Percentiles rank a stretch among this genome's conserved stretches.
phyloP scores from a whole-genome alignment of 2,888 invertebrate species.

The Drosophila neonasuta region DNA sequence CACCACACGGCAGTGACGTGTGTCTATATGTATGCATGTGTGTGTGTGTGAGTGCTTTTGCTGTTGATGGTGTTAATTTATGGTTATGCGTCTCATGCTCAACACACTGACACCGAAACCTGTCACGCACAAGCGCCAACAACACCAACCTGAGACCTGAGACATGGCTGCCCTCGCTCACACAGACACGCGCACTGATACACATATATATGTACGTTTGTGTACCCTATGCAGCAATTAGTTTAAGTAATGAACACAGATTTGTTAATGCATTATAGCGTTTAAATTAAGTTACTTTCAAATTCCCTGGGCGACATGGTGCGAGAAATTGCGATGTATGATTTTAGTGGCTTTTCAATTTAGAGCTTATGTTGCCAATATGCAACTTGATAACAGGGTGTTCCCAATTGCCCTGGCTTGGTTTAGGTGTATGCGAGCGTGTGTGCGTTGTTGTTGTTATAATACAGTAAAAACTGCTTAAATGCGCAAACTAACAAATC shows the following conservation, averaged over 20 bases:
- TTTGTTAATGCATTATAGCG: constrained; percentile 58
- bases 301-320: not conserved
- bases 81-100: constrained; percentile 60
- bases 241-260: constrained; percentile 66
- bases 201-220: not conserved
- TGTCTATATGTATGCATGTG: not conserved
- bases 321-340: not conserved
- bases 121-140: constrained; percentile 60
- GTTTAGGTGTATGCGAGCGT: too few species aligned
- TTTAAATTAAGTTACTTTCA: constrained; percentile 35
- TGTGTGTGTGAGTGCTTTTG: constrained; percentile 1
- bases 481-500: too few species aligned
- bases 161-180: constrained; percentile 4
- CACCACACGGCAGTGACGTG: not conserved
- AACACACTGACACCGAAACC: constrained; percentile 58
- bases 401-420: too few species aligned
- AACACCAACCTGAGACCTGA: constrained; percentile 24
- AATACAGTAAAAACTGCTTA: too few species aligned
- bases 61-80: constrained; percentile 59
- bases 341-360: too few species aligned
- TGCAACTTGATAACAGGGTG: too few species aligned
- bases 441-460: too few species aligned
- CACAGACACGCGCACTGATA: not conserved
- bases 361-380: too few species aligned
- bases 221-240: constrained; percentile 45